Conservation (phyloP, 2,113 vertebrate species). For the Sardina pilchardus region DNA sequence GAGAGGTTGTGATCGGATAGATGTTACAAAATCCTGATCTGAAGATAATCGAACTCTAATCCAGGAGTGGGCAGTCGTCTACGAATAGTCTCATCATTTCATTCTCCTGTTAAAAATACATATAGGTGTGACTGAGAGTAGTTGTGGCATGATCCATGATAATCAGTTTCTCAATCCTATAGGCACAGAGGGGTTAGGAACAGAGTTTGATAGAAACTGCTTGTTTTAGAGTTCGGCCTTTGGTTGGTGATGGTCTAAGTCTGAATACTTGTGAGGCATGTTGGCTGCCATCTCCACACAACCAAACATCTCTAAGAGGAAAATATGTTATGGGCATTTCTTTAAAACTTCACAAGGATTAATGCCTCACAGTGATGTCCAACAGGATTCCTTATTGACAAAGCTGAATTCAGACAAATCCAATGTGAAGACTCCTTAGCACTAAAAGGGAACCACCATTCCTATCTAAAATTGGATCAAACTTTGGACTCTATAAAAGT, state of each 20-base stretch:
- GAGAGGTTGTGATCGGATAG: too few relatives aligned
- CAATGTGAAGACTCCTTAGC: background rate
- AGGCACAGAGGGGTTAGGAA: too few relatives aligned
- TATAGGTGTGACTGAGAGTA: too few relatives aligned
- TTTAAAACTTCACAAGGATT: background rate
- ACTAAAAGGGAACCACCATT: background rate
- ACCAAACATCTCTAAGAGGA: background rate
- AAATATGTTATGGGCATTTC: background rate
- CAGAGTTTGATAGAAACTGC: too few relatives aligned
- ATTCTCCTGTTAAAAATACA: too few relatives aligned
- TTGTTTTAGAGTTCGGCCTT: too few relatives aligned
- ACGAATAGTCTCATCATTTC: too few relatives aligned
- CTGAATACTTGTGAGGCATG: background rate
- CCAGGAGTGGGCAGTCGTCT: too few relatives aligned
- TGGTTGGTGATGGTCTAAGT: background rate
- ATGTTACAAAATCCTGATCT: too few relatives aligned
- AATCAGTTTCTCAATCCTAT: too few relatives aligned
- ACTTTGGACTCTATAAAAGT: background rate
- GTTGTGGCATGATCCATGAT: too few relatives aligned
- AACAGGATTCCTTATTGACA: background rate
- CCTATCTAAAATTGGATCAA: conserved; percentile 6
- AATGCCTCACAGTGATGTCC: background rate
- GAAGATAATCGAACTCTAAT: too few relatives aligned
- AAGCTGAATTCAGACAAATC: background rate
- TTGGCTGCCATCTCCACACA: background rate